A percentile compares a stretch with the other conserved stretches of the same genome.
These are phyloP conservation scores for Epizoanthus scotinus DNA, from an alignment of 92 coral and sea anemone genomes.

Conservation along the genomic window DNA sequence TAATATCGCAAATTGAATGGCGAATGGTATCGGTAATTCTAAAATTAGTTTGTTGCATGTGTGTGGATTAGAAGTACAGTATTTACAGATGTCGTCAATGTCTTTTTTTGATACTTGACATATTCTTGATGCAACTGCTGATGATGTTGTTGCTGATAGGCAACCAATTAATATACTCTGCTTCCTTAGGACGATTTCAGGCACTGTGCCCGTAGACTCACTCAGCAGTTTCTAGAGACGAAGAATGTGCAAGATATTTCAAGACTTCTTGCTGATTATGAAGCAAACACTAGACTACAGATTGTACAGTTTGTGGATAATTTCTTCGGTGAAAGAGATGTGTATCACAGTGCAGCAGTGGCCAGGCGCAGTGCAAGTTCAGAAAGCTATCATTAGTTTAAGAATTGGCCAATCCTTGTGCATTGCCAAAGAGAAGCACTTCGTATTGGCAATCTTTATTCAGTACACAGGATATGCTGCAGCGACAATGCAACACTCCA, in stretches of 20 bases:
- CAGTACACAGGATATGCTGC: no score
- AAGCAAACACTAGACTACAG: slow-evolving; percentile 20
- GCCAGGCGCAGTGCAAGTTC: not conserved
- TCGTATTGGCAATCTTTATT: no score
- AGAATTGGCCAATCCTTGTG: no score
- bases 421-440: no score
- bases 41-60: no score
- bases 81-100: no score
- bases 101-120: no score
- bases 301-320: slow-evolving; percentile 36
- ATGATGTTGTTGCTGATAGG: not conserved
- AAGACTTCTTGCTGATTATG: slow-evolving; percentile 37
- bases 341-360: slow-evolving; percentile 1
- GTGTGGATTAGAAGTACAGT: no score
- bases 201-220: slow-evolving; percentile 55
- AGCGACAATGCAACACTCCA: no score
- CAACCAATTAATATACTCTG: slow-evolving; percentile 30
- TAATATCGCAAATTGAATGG: no score
- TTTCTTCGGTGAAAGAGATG: not conserved
- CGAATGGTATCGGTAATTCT: no score
- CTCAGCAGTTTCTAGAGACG: slow-evolving; percentile 55
- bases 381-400: no score
- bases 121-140: not conserved
- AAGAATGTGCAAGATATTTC: slow-evolving; percentile 21
- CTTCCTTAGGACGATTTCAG: slow-evolving; percentile 68